These are phyloP conservation scores for Caranx melampygus DNA, from an alignment of 2,113 vertebrate genomes.

Conservation along the genomic window DNA sequence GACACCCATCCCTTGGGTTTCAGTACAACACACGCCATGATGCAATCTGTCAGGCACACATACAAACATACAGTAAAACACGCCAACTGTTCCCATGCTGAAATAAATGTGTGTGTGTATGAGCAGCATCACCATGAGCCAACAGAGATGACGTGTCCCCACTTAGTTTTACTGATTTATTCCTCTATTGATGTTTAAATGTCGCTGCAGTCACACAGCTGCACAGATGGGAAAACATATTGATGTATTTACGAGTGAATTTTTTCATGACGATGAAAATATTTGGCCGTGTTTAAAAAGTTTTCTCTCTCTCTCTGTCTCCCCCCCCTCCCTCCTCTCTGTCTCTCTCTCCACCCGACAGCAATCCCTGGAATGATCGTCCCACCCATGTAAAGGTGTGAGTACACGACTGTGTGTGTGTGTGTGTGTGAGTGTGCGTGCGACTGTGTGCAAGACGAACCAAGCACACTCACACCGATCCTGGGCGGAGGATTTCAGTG, in stretches of 20 bases:
- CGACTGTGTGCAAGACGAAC: slow-evolving; percentile 79
- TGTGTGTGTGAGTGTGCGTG: slow-evolving; percentile 80
- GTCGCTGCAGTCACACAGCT: slow-evolving; percentile 68
- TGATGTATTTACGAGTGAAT: slow-evolving; percentile 68
- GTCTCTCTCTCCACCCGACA: slow-evolving; percentile 73
- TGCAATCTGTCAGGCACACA: slow-evolving; percentile 62
- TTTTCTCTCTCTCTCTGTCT: slow-evolving; percentile 1
- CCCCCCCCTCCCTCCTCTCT: slow-evolving; percentile 1
- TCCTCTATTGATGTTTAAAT: slow-evolving; percentile 70
- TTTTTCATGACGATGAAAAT: slow-evolving; percentile 67
- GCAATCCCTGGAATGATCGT: slow-evolving; percentile 97
- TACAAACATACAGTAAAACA: slow-evolving; percentile 48
- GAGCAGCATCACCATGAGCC: slow-evolving; percentile 17
- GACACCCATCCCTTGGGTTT: slow-evolving; percentile 69
- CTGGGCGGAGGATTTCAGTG: slow-evolving; percentile 69
- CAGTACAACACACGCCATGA: slow-evolving; percentile 58
- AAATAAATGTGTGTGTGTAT: slow-evolving; percentile 38
- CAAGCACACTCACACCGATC: slow-evolving; percentile 85
- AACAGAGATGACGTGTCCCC: slow-evolving; percentile 47
- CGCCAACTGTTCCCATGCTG: slow-evolving; percentile 54
- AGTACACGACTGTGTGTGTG: slow-evolving; percentile 80
- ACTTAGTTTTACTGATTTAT: slow-evolving; percentile 67
- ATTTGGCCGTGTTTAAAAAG: slow-evolving; percentile 58
- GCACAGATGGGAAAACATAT: slow-evolving; percentile 76
- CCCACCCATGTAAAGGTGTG: slow-evolving; percentile 94